Evolutionary conservation across 2,888 invertebrate genomes (phyloP).

Genomic region (Lapara coniferarum): DNA sequence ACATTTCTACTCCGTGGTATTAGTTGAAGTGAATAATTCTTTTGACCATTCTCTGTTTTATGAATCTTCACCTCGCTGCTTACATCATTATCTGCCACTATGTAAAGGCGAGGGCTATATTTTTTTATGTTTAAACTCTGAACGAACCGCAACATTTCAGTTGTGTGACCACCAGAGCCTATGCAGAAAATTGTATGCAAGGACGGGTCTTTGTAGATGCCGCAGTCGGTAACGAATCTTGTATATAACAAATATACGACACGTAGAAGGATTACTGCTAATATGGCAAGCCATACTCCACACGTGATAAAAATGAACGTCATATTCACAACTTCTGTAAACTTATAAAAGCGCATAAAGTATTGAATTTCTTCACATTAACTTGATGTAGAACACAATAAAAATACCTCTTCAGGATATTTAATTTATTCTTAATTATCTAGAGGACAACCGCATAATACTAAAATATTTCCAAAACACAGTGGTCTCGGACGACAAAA

Average conservation of each 20-base stretch:
- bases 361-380: too few species aligned
- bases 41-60: constrained; percentile 68
- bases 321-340: constrained; percentile 14
- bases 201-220: constrained; percentile 45
- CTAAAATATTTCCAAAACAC: too few species aligned
- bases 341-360: not conserved
- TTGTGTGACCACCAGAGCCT: constrained; percentile 96
- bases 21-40: constrained; percentile 76
- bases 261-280: constrained; percentile 45
- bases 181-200: constrained; percentile 85
- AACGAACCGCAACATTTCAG: constrained; percentile 93
- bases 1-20: constrained; percentile 95
- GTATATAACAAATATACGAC: constrained; percentile 51
- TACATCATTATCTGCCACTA: constrained; percentile 90
- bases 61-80: constrained; percentile 89
- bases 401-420: too few species aligned
- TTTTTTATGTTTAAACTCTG: constrained; percentile 84
- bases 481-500: too few species aligned
- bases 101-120: constrained; percentile 90
- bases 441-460: too few species aligned
- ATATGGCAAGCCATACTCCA: constrained; percentile 29
- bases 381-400: too few species aligned
- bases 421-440: too few species aligned
- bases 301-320: constrained; percentile 1
- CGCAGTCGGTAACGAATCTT: constrained; percentile 54